Conservation (phyloP, 64 coral and sea anemone species). For the Stichodactyla helianthus region DNA sequence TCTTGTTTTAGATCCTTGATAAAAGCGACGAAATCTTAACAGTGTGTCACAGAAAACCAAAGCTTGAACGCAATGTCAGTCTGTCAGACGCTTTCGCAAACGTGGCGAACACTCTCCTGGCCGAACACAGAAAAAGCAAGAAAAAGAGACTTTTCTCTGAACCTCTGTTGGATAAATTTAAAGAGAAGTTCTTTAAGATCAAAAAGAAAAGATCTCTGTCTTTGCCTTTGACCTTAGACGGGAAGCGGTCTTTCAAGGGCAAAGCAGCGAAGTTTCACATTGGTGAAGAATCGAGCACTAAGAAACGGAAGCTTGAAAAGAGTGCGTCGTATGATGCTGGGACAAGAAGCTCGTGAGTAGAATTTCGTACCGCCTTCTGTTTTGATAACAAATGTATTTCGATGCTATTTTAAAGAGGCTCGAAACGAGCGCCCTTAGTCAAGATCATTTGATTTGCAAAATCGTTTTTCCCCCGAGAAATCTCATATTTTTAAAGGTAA, state of each 20-base stretch:
- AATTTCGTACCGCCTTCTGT: no score
- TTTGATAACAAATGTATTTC: not conserved
- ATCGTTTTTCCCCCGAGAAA: no score
- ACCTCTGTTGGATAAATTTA: slow-evolving; percentile 30
- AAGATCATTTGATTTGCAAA: no score
- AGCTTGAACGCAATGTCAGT: slow-evolving; percentile 18
- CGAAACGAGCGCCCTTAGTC: not conserved
- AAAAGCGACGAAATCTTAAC: slow-evolving; percentile 15
- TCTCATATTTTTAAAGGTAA: no score
- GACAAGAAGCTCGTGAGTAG: not conserved
- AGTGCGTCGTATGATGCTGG: not conserved
- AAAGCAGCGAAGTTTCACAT: not conserved
- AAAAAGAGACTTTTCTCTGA: slow-evolving; percentile 17
- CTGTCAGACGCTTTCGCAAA: not conserved
- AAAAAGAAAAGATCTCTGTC: slow-evolving; percentile 28
- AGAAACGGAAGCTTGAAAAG: not conserved
- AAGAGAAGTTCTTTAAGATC: slow-evolving; percentile 39
- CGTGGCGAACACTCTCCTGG: not conserved
- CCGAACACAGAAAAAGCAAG: slow-evolving; percentile 7
- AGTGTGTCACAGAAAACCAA: not conserved
- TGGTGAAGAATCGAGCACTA: not conserved
- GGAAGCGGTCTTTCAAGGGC: not conserved
- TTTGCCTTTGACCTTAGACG: slow-evolving; percentile 19
- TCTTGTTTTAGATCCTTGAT: not conserved
- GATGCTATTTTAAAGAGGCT: not conserved